These are phyloP conservation scores for Calameuta filiformis DNA, from an alignment of 2,888 invertebrate genomes.

Conservation along the genomic window DNA sequence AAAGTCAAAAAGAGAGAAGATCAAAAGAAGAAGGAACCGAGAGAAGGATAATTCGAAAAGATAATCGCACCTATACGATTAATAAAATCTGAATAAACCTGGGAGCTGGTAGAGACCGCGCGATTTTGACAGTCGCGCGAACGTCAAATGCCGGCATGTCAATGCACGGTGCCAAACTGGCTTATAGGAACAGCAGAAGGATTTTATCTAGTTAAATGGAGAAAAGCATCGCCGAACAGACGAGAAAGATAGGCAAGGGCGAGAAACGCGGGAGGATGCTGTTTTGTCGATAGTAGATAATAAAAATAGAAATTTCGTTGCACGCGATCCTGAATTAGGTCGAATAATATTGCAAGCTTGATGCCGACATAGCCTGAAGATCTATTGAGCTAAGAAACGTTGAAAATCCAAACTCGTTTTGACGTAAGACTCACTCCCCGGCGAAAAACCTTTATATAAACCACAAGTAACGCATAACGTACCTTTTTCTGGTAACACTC, in stretches of 20 bases:
- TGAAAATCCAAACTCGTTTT: conserved; percentile 23
- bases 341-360: conserved; percentile 1
- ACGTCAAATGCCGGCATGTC: conserved; percentile 63
- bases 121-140: conserved; percentile 55
- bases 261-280: conserved; percentile 49
- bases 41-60: neutral
- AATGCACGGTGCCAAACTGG: conserved; percentile 56
- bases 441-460: conserved; percentile 27
- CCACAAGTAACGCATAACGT: conserved; percentile 34
- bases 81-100: conserved; percentile 42
- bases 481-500: conserved; percentile 50
- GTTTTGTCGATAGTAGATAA: conserved; percentile 59
- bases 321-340: conserved; percentile 33
- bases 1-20: too few relatives aligned
- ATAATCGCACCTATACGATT: conserved; percentile 6
- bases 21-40: too few relatives aligned
- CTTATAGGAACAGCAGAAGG: conserved; percentile 12
- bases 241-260: conserved; percentile 21
- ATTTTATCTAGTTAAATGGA: neutral
- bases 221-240: neutral
- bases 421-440: conserved; percentile 28
- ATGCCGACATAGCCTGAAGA: neutral
- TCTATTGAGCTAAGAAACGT: too few relatives aligned
- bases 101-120: conserved; percentile 37
- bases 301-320: conserved; percentile 29